phyloP scores from a whole-genome alignment of 2,888 invertebrate genomes.

The Anthoptus insignis region DNA sequence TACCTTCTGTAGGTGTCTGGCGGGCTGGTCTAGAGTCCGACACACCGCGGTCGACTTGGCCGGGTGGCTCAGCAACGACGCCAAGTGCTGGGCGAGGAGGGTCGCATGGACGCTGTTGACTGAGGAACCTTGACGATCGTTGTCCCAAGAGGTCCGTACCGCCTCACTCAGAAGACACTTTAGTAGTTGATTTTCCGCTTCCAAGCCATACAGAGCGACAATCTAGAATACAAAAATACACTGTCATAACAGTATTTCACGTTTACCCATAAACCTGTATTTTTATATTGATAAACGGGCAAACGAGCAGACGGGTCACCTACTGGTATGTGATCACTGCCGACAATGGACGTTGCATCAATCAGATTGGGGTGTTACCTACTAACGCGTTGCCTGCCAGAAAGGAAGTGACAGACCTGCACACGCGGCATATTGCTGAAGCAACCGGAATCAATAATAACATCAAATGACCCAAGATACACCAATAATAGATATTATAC shows the following conservation, averaged over 20 bases:
- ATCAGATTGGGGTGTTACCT: no score
- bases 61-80: constrained; percentile 93
- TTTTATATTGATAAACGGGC: no score
- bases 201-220: constrained; percentile 96
- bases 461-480: no score
- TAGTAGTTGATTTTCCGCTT: constrained; percentile 98
- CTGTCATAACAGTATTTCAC: not conserved
- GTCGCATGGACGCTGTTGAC: constrained; percentile 93
- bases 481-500: no score
- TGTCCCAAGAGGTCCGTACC: constrained; percentile 92
- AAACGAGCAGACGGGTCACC: no score
- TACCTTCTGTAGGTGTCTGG: constrained; percentile 89
- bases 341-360: no score
- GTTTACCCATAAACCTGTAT: no score
- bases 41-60: constrained; percentile 96
- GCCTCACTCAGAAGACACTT: constrained; percentile 95
- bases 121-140: constrained; percentile 89
- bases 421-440: no score
- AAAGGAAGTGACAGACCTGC: no score
- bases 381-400: no score
- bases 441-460: no score
- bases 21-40: constrained; percentile 94
- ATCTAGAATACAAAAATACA: constrained; percentile 87
- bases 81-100: constrained; percentile 83
- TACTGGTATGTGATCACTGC: no score